Evolutionary conservation across 2,797 vertebrate genomes (phyloP).

Genomic region (Amazona finschi): DNA sequence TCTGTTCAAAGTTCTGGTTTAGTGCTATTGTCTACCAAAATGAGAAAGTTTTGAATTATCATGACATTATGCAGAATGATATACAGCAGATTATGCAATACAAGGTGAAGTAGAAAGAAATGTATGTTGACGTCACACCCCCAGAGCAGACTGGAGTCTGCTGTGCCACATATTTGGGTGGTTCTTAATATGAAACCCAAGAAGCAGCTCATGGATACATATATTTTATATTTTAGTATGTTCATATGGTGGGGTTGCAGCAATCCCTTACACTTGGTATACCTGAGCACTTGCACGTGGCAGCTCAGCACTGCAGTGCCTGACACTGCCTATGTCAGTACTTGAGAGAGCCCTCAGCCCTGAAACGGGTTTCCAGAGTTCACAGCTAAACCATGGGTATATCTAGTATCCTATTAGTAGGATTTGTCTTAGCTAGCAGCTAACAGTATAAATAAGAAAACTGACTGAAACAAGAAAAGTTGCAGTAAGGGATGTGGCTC

Average conservation of each 20-base stretch:
- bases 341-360: neutral
- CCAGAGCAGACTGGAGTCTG: neutral
- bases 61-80: neutral
- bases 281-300: neutral
- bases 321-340: neutral
- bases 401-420: neutral
- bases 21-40: neutral
- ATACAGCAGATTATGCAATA: neutral
- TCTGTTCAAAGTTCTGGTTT: neutral
- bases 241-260: neutral
- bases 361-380: neutral
- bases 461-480: neutral
- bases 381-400: rapidly evolving
- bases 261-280: neutral
- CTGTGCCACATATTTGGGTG: rapidly evolving
- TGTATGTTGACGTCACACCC: neutral
- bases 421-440: neutral
- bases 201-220: neutral
- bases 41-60: neutral
- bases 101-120: neutral
- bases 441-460: neutral
- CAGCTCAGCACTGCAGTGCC: neutral
- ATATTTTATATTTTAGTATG: neutral
- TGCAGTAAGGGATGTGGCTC: neutral
- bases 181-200: neutral